phyloP scores from a whole-genome alignment of 2,113 vertebrate species.

The Cygnus atratus region DNA sequence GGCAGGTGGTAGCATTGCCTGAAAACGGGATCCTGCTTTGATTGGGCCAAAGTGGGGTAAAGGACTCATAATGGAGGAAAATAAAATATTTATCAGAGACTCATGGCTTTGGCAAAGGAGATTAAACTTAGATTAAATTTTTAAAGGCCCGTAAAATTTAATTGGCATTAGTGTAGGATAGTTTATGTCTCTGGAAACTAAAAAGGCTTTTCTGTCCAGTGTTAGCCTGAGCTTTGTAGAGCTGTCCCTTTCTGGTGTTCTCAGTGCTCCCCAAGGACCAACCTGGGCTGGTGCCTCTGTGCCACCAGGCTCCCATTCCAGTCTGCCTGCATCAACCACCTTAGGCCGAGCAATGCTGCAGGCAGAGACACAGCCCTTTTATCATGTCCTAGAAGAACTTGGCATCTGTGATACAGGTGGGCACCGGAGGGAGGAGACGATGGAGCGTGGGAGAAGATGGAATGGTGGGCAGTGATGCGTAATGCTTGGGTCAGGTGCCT shows the following conservation, averaged over 20 bases:
- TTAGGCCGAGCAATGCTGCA: neutral
- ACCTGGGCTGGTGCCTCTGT: neutral
- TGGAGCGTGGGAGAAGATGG: neutral
- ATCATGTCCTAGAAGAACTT: rapidly evolving
- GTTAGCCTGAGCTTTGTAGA: neutral
- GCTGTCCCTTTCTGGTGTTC: neutral
- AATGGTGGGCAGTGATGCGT: neutral
- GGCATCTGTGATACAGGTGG: neutral
- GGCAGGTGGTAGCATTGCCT: neutral
- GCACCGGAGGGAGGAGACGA: neutral
- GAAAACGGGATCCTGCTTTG: neutral
- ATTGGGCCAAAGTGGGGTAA: neutral
- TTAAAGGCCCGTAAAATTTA: constrained; percentile 73
- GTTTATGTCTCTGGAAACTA: constrained; percentile 43
- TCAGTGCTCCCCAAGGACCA: neutral
- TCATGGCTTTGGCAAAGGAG: constrained; percentile 65
- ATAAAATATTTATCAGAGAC: constrained; percentile 75
- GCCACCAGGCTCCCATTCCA: neutral
- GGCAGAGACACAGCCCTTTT: neutral
- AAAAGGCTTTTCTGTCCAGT: constrained; percentile 45
- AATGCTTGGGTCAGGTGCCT: neutral
- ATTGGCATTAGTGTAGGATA: constrained; percentile 55
- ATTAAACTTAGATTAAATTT: constrained; percentile 65
- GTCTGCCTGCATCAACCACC: neutral
- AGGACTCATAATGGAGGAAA: constrained; percentile 11